Evolutionary conservation across 2,888 invertebrate genomes (phyloP), one percentile per base, ranked within the genome.

Genomic region (Ichneumoninae sp.): DNA sequence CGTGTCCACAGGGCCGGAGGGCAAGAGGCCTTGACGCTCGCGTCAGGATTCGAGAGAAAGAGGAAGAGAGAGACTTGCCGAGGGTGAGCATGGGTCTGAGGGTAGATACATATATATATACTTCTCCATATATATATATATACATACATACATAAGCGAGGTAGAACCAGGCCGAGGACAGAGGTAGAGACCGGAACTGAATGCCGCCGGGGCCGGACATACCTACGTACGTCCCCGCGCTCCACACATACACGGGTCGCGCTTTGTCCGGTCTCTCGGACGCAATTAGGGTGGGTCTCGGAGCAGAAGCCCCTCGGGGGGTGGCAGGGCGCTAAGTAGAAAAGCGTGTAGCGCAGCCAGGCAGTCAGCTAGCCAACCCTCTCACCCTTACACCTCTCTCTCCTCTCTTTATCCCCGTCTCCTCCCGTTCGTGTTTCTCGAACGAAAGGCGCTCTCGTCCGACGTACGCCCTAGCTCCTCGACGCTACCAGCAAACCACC

Each of bases 251-350:
- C 92, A 93, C 89, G 91, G 88, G 89, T 91, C 87, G 85, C 92
- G 93, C 93, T 93, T 93, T 93, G 93, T 93, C 93, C 93, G 89
- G 90, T 93, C 93, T 84, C 93, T 93, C 93, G 93, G 93, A 93
- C 93, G 93, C 93, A 93, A 93, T 93, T 93, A 93, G 93, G 93
- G 93, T 92, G 93, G 93, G 93, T 91, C 92, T 84, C 87, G 71
- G 86, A 86, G 89, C 91, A 90, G 89, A 89, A 89, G 88, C 90
- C 92, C 91, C 91, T 90, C 89, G 88, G 90, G 91, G 91, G 90
- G 90, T 89, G 89, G 89, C 90, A 86, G 85, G 74, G 89, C 89
- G 91, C 91, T 93, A 93, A 93, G 93, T 93, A 93, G 93, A 93
- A 93, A 93, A 93, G 93, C 93, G 93, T 93, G 93, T 93, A 91